These are phyloP conservation scores for Carcina quercana DNA, from an alignment of 2,888 invertebrate species.

Conservation along the genomic window DNA sequence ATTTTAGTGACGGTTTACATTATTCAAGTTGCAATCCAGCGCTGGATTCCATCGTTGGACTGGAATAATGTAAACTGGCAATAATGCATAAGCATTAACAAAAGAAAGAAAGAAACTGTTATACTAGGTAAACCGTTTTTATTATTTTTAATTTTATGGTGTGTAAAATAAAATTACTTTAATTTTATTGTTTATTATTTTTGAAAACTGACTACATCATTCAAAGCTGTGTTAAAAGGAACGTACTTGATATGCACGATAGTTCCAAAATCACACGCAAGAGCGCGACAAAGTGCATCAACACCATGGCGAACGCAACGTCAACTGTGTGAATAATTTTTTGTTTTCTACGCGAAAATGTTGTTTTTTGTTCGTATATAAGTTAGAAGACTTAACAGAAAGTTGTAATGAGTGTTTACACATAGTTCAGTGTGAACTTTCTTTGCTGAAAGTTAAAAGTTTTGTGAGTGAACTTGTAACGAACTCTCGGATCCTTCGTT, in stretches of 20 bases:
- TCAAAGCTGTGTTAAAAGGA: constrained; percentile 29
- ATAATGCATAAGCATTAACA: too few species aligned
- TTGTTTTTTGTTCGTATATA: constrained; percentile 58
- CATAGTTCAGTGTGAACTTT: constrained; percentile 40
- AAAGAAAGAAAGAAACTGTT: too few species aligned
- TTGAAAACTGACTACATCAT: too few species aligned
- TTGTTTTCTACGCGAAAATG: constrained; percentile 63
- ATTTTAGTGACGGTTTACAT: too few species aligned
- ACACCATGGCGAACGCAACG: constrained; percentile 62
- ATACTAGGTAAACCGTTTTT: too few species aligned
- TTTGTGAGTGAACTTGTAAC: constrained; percentile 66
- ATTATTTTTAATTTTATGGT: too few species aligned
- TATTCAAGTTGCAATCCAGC: too few species aligned
- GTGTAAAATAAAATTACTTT: too few species aligned
- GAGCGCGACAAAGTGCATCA: constrained; percentile 49
- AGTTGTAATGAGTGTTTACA: constrained; percentile 43
- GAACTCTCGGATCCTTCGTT: constrained; percentile 67
- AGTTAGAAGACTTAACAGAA: constrained; percentile 49
- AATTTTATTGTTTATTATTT: too few species aligned
- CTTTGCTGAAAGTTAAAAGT: constrained; percentile 52
- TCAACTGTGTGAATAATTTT: constrained; percentile 63
- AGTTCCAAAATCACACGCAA: constrained; percentile 28
- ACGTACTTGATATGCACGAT: constrained; percentile 17
- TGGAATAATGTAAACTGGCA: too few species aligned
- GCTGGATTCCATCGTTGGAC: too few species aligned